Evolutionary conservation across 2,113 vertebrate genomes (phyloP), one percentile per base, ranked within the genome.

Genomic region (Urocitellus parryii): DNA sequence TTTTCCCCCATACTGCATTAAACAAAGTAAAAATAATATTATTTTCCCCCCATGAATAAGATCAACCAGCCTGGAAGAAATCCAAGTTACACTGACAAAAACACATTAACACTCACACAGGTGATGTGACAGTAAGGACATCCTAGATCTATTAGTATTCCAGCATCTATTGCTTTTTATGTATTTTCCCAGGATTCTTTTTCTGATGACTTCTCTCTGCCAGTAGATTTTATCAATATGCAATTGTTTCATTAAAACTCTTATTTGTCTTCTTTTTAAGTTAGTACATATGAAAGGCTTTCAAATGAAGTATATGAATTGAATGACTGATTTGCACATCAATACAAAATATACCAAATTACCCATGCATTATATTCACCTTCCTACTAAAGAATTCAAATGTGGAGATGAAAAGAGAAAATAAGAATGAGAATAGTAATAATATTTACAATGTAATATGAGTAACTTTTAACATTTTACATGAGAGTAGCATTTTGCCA

Each of bases 231-330:
- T 95, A 83, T 76, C 82, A 58, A 79, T 80, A 85, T 74, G 4
- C 67, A 94, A 70, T 88, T 94, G 82, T 83, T 95, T 93, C 67
- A 93, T 37, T 97, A 72, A 96, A 90, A 53, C 78, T 61, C 45
- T 76, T 65, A 83, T 18, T 83, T 91, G 2, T 73, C 87, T 87
- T 90, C 63, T 90, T 94, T 95, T 90, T 80, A 80, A 67, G 10
- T 90, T 92, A 74, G 25, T 94, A 86, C 20, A 70, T 56, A 37
- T 12, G 16, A 86, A 95, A 88, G 4, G 67, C 18, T 90, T 77
- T 92, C 88, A 90, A 97, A 90, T 88, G 37, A 87, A 84, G 87
- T 78, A 70, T n/a, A 24, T 90, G 45, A 91, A 73, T 68, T 90
- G 34, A 85, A 67, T 87, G 76, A 11, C 39, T 94, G 79, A 86